Percentiles rank a stretch among this genome's conserved stretches.
Conservation (phyloP, 2,113 vertebrate species). For the Pogonocichla stellata region DNA sequence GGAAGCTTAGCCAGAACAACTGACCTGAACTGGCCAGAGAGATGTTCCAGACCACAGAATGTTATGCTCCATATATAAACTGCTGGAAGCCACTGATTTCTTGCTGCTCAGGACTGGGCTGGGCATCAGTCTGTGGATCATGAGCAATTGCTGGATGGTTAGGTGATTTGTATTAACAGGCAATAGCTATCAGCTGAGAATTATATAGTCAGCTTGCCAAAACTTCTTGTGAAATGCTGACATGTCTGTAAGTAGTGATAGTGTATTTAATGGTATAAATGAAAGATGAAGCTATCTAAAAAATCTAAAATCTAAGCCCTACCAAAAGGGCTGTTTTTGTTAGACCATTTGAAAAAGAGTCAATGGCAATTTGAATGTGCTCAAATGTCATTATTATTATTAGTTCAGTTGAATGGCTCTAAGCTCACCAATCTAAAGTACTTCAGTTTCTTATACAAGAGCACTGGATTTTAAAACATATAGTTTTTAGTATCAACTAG, state of each 20-base stretch:
- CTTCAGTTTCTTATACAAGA: neutral
- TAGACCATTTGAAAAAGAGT: neutral
- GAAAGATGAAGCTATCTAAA: neutral
- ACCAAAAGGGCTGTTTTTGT: neutral
- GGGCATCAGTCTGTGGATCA: neutral
- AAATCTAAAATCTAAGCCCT: neutral
- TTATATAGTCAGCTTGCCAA: neutral
- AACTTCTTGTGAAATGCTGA: neutral
- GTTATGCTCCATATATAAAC: neutral
- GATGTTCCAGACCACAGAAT: neutral
- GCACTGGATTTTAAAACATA: neutral
- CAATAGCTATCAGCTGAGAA: neutral
- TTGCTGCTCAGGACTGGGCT: neutral
- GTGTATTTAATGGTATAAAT: neutral
- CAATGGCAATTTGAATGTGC: neutral
- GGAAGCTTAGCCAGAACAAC: neutral
- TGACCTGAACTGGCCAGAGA: neutral
- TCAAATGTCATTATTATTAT: neutral
- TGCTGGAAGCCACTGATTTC: neutral
- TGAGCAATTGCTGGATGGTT: neutral
- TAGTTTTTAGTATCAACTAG: neutral
- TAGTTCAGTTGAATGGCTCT: neutral
- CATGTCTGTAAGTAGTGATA: neutral
- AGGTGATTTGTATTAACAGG: neutral
- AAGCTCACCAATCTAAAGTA: neutral